Conservation (phyloP, 2,113 vertebrate species). For the Furnarius figulus region DNA sequence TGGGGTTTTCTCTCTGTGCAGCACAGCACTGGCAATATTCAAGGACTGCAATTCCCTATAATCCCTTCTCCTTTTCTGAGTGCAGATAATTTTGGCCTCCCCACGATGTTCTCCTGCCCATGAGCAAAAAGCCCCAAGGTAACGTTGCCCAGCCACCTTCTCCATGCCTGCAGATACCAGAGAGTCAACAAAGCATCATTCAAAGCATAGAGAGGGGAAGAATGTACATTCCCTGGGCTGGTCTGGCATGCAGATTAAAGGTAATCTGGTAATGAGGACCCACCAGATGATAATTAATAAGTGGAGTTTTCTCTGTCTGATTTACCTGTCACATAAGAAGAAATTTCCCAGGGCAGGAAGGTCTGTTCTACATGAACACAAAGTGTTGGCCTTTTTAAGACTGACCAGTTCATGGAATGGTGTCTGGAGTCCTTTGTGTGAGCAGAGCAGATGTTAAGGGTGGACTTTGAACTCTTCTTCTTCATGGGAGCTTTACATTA, state of each 20-base stretch:
- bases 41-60: not conserved
- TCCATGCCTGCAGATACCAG: not conserved
- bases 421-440: not conserved
- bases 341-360: not conserved
- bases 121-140: not conserved
- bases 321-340: not conserved
- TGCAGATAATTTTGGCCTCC: not conserved
- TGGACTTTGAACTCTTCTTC: not conserved
- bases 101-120: not conserved
- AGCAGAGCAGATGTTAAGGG: not conserved
- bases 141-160: not conserved
- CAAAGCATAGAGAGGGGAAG: not conserved
- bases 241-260: not conserved
- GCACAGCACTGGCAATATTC: not conserved
- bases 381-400: not conserved
- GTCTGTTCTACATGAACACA: not conserved
- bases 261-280: not conserved
- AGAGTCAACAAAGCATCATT: not conserved
- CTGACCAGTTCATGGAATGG: not conserved
- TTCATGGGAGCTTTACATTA: not conserved
- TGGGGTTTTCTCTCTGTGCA: not conserved
- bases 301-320: not conserved
- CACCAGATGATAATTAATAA: not conserved
- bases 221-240: rapidly evolving
- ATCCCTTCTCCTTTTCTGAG: not conserved